Base-by-base conservation (phyloP, 53 echinoderm and acorn worm species). In the Antedon mediterranea region DNA sequence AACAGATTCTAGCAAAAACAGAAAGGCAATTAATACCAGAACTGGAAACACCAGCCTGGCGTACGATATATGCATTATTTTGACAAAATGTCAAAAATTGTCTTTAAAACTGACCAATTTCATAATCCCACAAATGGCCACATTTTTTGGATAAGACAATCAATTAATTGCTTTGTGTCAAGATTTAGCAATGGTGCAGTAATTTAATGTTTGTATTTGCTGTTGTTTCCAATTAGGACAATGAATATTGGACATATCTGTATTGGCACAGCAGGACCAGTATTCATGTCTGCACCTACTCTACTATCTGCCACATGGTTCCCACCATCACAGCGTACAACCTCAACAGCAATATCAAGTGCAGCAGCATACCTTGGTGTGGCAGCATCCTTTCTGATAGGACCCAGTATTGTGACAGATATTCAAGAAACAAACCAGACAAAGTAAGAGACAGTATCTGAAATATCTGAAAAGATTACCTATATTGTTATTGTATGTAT, bases 231-330 rank as follows among this genome's bases (percentile, higher is more conserved):
- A 15, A 57, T 8, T 70, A 95, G 97, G 97, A 87, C 87, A 26
- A 89, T 92, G 80, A 85, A 95, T 31, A 30, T 74, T 31, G 92
- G 97, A 32, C 97, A 95, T 6, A 42, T 92, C 20, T 87, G 85
- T 27, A 95, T 92, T 72, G 95, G 95, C 43, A 71, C 91, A 31
- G 81, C 89, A 31, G 91, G 91, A 5, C 95, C 95, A 0, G 79
- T 95, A 0, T 34, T 85, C 74, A 92, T 89, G 88, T 32, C 91
- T 13, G 97, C 84, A 14, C 88, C 86, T 5, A 87, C 97, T 14
- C 43, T 84, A 23, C 32, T 95, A 27, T 89, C 91, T 28, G 95
- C 89, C 9, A 82, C 78, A 44, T 94, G 95, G 95, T 94, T 94
- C 80, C 89, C 91, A 30, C 79, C 87, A 73, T 78, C 89, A 29